Percentiles rank a stretch among this genome's conserved stretches.
Conservation (phyloP, 2,888 invertebrate species). For the Heterodera filipjevi region DNA sequence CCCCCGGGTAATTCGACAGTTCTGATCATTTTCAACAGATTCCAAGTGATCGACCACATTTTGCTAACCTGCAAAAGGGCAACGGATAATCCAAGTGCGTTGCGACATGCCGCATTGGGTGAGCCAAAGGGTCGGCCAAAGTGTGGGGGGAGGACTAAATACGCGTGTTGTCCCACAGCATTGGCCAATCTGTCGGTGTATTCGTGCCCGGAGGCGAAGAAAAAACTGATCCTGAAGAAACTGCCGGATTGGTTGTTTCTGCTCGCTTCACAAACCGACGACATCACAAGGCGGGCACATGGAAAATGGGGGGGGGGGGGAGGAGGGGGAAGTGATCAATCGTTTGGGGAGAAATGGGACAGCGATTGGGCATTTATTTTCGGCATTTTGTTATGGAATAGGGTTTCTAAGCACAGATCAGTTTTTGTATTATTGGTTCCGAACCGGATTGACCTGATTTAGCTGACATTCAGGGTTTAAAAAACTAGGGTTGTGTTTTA, state of each 20-base stretch:
- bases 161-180: no score
- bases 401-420: no score
- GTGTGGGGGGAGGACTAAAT: no score
- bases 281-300: slow-evolving; percentile 72
- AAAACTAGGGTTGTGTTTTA: no score
- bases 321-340: no score
- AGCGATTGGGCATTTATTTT: no score
- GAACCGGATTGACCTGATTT: no score
- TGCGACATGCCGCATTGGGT: slow-evolving; percentile 29
- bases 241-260: slow-evolving; percentile 85
- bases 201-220: slow-evolving; percentile 70
- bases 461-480: no score
- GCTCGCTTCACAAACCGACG: slow-evolving; percentile 74
- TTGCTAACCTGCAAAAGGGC: slow-evolving; percentile 61
- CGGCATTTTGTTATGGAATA: no score
- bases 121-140: not conserved
- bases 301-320: no score
- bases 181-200: slow-evolving; percentile 93
- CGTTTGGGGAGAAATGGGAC: no score
- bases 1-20: not conserved
- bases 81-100: slow-evolving; percentile 47
- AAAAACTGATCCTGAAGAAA: slow-evolving; percentile 68
- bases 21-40: not conserved
- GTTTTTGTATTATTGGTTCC: no score
- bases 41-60: slow-evolving; percentile 61